These are phyloP conservation scores for Cheilinus undulatus DNA, from an alignment of 2,113 vertebrate genomes.

Conservation along the genomic window DNA sequence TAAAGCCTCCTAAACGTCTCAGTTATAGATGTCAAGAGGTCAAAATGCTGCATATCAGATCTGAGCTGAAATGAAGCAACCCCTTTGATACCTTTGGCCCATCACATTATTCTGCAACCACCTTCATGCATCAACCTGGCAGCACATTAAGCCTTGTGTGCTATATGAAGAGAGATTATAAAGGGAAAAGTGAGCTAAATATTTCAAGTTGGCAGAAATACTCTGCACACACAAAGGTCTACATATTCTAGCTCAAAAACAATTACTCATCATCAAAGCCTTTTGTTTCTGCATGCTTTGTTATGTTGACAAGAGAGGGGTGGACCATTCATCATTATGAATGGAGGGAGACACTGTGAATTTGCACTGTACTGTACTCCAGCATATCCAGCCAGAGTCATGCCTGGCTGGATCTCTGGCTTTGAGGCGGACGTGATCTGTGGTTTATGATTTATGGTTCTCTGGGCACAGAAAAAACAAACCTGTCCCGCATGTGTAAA, in stretches of 20 bases:
- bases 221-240: slow-evolving; percentile 55
- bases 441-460: slow-evolving; percentile 66
- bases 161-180: slow-evolving; percentile 56
- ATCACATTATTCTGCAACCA: slow-evolving; percentile 31
- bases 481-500: slow-evolving; percentile 41
- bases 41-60: slow-evolving; percentile 29
- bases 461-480: slow-evolving; percentile 34
- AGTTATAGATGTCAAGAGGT: slow-evolving; percentile 31
- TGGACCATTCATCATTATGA: slow-evolving; percentile 70
- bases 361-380: slow-evolving; percentile 40
- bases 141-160: slow-evolving; percentile 43
- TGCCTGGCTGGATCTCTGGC: slow-evolving; percentile 37
- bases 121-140: slow-evolving; percentile 56
- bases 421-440: slow-evolving; percentile 37
- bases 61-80: slow-evolving; percentile 3
- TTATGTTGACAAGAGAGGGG: slow-evolving; percentile 67
- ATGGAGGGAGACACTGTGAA: slow-evolving; percentile 43
- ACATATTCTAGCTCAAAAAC: slow-evolving; percentile 57
- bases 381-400: slow-evolving; percentile 42
- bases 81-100: neutral
- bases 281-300: slow-evolving; percentile 73
- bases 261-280: slow-evolving; percentile 73
- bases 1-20: slow-evolving; percentile 23
- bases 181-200: slow-evolving; percentile 59
- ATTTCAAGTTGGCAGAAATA: slow-evolving; percentile 64